Conservation (phyloP, 1,140 invertebrate genomes). For the Drosophila asahinai region DNA sequence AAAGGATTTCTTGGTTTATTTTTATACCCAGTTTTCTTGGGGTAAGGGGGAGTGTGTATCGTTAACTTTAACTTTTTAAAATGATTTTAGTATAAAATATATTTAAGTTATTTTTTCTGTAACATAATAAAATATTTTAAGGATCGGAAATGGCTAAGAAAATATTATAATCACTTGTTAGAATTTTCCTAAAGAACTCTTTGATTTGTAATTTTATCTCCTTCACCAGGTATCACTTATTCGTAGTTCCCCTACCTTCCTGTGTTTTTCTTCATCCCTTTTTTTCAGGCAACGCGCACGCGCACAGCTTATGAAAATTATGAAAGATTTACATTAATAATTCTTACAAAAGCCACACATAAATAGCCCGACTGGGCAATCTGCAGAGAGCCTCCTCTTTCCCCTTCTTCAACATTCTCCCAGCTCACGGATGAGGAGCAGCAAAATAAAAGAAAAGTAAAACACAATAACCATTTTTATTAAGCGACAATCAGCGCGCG, state of each 20-base stretch:
- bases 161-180: neutral
- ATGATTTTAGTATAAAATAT: too few species aligned
- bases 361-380: slow-evolving; percentile 71
- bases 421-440: slow-evolving; percentile 1
- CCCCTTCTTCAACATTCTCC: neutral
- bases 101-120: too few species aligned
- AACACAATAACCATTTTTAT: slow-evolving; percentile 84
- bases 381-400: slow-evolving; percentile 24
- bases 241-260: neutral
- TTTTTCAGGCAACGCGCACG: slow-evolving; percentile 57
- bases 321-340: slow-evolving; percentile 84
- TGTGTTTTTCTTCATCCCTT: neutral
- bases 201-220: neutral
- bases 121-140: neutral
- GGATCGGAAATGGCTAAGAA: too few species aligned
- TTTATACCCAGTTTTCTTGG: neutral
- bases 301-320: slow-evolving; percentile 82
- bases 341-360: slow-evolving; percentile 83
- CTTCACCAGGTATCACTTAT: slow-evolving; percentile 1
- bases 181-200: neutral
- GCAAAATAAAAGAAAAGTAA: slow-evolving; percentile 19
- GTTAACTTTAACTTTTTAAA: too few species aligned
- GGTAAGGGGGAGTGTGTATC: too few species aligned
- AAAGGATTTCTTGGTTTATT: slow-evolving; percentile 11
- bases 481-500: slow-evolving; percentile 82